phyloP scores from a whole-genome alignment of 2,113 vertebrate genomes.

The Ornithorhynchus anatinus region DNA sequence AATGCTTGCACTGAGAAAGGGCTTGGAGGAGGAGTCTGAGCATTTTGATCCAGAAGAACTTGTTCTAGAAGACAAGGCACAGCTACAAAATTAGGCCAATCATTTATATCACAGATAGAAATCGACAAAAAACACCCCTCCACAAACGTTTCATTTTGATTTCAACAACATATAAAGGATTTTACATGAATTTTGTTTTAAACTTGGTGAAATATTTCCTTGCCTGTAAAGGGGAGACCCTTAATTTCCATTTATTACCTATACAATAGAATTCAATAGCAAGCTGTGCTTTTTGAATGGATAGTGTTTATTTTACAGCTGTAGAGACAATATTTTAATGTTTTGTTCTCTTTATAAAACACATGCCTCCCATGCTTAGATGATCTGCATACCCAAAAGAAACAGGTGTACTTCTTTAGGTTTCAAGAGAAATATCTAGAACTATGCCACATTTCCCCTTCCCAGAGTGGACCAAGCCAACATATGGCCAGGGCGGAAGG shows the following conservation, averaged over 20 bases:
- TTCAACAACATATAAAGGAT: background rate
- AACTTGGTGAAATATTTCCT: background rate
- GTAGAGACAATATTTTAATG: background rate
- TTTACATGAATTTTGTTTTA: background rate
- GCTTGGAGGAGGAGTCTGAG: constrained; percentile 94
- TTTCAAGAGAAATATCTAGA: too few species aligned
- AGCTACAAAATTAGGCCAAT: constrained; percentile 45
- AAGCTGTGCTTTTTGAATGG: background rate
- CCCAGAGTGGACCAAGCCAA: too few species aligned
- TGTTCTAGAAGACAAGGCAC: constrained; percentile 81
- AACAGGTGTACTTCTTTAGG: too few species aligned
- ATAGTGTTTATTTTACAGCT: background rate
- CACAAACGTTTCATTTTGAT: constrained; percentile 14
- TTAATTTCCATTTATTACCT: constrained; percentile 3
- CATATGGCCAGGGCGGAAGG: too few species aligned
- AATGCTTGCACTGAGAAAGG: constrained; percentile 96
- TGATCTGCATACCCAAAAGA: too few species aligned
- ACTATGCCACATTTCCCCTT: too few species aligned
- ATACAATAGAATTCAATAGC: background rate
- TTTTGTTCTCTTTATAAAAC: background rate
- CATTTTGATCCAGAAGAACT: constrained; percentile 87
- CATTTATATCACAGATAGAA: background rate
- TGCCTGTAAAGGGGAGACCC: background rate
- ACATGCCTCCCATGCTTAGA: background rate
- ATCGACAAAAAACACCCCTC: too few species aligned